Base-by-base conservation (phyloP, 2,113 vertebrate species). In the Sylvia atricapilla region DNA sequence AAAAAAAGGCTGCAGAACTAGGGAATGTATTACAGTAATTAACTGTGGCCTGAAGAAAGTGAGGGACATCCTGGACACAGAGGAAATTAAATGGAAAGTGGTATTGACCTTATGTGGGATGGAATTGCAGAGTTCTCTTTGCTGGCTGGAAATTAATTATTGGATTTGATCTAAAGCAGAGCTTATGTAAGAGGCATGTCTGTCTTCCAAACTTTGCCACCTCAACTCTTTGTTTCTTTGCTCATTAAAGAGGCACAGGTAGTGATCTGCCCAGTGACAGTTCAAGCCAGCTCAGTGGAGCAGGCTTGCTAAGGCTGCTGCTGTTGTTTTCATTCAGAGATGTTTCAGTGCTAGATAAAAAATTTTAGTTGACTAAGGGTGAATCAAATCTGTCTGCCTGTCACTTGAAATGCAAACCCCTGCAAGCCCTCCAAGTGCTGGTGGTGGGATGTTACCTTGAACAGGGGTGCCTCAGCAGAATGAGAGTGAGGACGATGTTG, bases 31-130 rank as follows among this genome's bases (percentile, higher is more conserved):
- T 85, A 66, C 63, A 85, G 86, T 95, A 95, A 97, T 95, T 95
- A 93, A 95, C 58, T 69, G 77, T 2, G 9, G 56, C 70, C 64
- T 47, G 21, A 52, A 60, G 81, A 81, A 73, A 88, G 75, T 46
- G 62, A 86, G 75, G 78, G 77, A 56, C 16, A 58, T 93, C 68
- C 78, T 95, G 81, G 67, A n/a, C 63, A 33, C 0, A 0, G 67
- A 89, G 86, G 91, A 97, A 97, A 97, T 95, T 46, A 93, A 95
- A 87, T 80, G 84, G 92, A 84, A 96, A 95, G 52, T 64, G 53
- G 13, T 94, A 96, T 95, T 35, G 91, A 97, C 85, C 37, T 93
- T 84, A 39, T 47, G 79, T 66, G 85, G 86, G 81, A 82, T 87
- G 73, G 92, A 95, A 94, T 93, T 92, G 79, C 64, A 37, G 68